phyloP scores from a whole-genome alignment of 1,140 invertebrate genomes.

The Drosophila orosa region DNA sequence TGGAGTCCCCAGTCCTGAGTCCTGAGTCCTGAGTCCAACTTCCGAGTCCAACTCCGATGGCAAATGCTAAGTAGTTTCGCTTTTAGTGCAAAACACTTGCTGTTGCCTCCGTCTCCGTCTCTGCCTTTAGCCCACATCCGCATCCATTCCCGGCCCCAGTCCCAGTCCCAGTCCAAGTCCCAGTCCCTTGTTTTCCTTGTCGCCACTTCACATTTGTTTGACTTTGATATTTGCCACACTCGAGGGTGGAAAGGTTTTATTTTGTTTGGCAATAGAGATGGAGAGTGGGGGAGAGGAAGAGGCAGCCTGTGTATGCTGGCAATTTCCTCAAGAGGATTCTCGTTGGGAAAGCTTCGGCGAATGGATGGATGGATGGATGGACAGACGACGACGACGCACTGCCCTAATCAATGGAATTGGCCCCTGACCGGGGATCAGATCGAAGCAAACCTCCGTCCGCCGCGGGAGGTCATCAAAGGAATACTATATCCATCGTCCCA shows the following conservation, averaged over 20 bases:
- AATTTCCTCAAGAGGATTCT: constrained; percentile 43
- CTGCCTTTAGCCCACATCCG: neutral
- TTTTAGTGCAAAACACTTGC: constrained; percentile 76
- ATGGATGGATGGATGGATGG: too few relatives aligned
- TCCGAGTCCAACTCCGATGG: constrained; percentile 23
- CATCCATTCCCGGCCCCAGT: neutral
- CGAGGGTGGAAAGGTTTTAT: constrained; percentile 27
- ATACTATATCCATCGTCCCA: neutral
- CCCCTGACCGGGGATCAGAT: constrained; percentile 30
- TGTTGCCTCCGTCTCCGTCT: constrained; percentile 9
- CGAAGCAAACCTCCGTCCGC: neutral
- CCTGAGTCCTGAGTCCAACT: neutral
- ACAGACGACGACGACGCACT: constrained; percentile 14
- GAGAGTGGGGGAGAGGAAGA: neutral
- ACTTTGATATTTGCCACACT: constrained; percentile 64
- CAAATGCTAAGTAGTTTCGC: constrained; percentile 81
- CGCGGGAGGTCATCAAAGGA: constrained; percentile 45
- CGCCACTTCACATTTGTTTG: constrained; percentile 56
- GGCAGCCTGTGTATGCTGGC: constrained; percentile 4
- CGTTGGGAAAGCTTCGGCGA: constrained; percentile 11
- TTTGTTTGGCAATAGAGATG: neutral
- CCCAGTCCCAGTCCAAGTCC: neutral
- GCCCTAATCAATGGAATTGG: constrained; percentile 39
- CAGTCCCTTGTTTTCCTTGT: constrained; percentile 19
- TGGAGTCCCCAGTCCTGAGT: constrained; percentile 1